Conservation (phyloP, 2,888 invertebrate genomes). For the Coelinius sp. region DNA sequence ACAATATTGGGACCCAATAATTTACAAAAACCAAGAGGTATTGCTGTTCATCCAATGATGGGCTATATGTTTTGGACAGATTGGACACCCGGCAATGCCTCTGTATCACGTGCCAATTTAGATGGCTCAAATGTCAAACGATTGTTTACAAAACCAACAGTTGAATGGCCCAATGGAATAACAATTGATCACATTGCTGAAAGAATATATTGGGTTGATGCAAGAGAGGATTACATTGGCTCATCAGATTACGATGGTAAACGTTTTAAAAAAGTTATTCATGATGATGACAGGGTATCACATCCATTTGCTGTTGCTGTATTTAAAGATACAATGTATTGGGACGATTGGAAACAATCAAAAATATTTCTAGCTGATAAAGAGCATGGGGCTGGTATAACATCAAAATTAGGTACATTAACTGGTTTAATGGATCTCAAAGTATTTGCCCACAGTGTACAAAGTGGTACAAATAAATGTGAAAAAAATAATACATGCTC, state of each 20-base stretch:
- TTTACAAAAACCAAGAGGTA: slow-evolving; percentile 83
- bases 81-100: slow-evolving; percentile 85
- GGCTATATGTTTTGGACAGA: slow-evolving; percentile 92
- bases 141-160: slow-evolving; percentile 76
- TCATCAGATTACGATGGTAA: slow-evolving; percentile 82
- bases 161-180: slow-evolving; percentile 91
- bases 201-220: slow-evolving; percentile 91
- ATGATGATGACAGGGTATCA: slow-evolving; percentile 77
- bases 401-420: slow-evolving; percentile 76
- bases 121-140: slow-evolving; percentile 81
- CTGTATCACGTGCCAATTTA: slow-evolving; percentile 84
- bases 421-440: slow-evolving; percentile 87
- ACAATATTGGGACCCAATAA: slow-evolving; percentile 80
- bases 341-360: slow-evolving; percentile 91
- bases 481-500: slow-evolving; percentile 77
- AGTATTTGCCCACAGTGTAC: slow-evolving; percentile 83
- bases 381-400: slow-evolving; percentile 78
- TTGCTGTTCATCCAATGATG: slow-evolving; percentile 86
- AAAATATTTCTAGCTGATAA: slow-evolving; percentile 87
- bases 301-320: slow-evolving; percentile 92
- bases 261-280: slow-evolving; percentile 77
- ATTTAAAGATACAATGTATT: slow-evolving; percentile 87
- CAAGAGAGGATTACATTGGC: slow-evolving; percentile 85
- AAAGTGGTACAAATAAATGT: slow-evolving; percentile 83
- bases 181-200: slow-evolving; percentile 87